These are phyloP conservation scores for Drosophila albomicans DNA, from an alignment of 1,140 invertebrate genomes.

Conservation along the genomic window DNA sequence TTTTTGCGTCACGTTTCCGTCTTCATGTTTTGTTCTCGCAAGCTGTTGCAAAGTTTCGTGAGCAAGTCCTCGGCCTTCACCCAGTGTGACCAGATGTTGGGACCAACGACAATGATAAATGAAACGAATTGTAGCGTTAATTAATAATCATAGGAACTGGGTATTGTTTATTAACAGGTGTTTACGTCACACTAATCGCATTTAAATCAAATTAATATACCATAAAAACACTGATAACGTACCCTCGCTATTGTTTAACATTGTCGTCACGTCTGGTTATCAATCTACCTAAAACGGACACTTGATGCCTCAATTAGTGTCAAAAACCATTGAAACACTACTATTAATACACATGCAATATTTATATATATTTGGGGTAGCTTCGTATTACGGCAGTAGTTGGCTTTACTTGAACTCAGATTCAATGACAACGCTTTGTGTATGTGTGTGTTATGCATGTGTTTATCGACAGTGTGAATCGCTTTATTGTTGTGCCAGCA, in stretches of 20 bases:
- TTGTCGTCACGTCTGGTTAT: slow-evolving; percentile 54
- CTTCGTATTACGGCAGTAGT: slow-evolving; percentile 19
- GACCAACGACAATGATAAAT: slow-evolving; percentile 10
- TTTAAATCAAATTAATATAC: slow-evolving; percentile 19
- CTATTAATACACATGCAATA: slow-evolving; percentile 8
- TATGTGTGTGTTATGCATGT: slow-evolving; percentile 15
- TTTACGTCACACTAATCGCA: slow-evolving; percentile 16
- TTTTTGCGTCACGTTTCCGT: slow-evolving; percentile 12
- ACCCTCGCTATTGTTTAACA: slow-evolving; percentile 21
- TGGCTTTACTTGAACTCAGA: slow-evolving; percentile 55
- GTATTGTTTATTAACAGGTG: neutral
- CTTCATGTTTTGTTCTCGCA: slow-evolving; percentile 1
- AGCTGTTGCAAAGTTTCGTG: slow-evolving; percentile 18
- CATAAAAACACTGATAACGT: slow-evolving; percentile 24
- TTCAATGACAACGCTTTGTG: slow-evolving; percentile 53
- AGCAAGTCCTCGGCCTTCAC: neutral
- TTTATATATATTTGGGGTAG: slow-evolving; percentile 35
- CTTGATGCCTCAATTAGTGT: slow-evolving; percentile 64
- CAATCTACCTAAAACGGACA: slow-evolving; percentile 34
- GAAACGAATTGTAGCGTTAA: slow-evolving; percentile 22
- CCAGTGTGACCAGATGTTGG: slow-evolving; percentile 8
- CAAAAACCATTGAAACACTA: slow-evolving; percentile 33
- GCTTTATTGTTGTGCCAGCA: slow-evolving; percentile 46
- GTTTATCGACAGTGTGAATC: slow-evolving; percentile 56
- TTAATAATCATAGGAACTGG: slow-evolving; percentile 15